Evolutionary conservation across 2,113 vertebrate species (phyloP), one percentile per base, ranked within the genome.

Genomic region (Polypterus bichir): DNA sequence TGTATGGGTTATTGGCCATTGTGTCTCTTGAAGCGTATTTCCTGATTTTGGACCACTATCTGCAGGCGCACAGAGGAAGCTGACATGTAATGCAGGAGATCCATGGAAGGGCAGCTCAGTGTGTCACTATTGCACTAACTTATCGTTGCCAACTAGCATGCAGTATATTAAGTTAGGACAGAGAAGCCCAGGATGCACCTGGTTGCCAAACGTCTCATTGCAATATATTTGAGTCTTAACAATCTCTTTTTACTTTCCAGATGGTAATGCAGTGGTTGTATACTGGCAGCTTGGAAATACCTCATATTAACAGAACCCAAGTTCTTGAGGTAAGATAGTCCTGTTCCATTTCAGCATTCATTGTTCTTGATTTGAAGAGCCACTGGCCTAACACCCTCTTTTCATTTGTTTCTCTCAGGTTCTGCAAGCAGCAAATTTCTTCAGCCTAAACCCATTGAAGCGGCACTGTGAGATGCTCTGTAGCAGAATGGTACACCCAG

Each of bases 381-480:
- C 53, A 53, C 46, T 57, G n/a, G 8, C 56, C 11, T 6, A 6
- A 57, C 6, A 8, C 11, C 46, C 56, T 52, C 51, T 27, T 27
- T 3, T 45, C 8, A 3, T 45, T 57, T 45, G 44, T 64, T 27
- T 64, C 46, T 9, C 47, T 49, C 72, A 88, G 86, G 82, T 88
- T 60, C 75, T 88, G 64, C 83, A 83, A 66, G 85, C 85, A 64
- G 82, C 86, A 77, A 86, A 84, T 62, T 82, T 85, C 77, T 86
- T 87, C 77, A 82, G 86, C 62, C 81, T 88, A 47, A 81, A 85
- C 67, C 77, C 77, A 71, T 83, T 88, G 71, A 84, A 83, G 79
- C 79, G 81, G 77, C 85, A 88, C 80, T 88, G 86, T 84, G 86
- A 88, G 84, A 81, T 84, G 67, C 83, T 88, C 74, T 88, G 86